These are phyloP conservation scores for Aix galericulata DNA, from an alignment of 2,113 vertebrate species.

Conservation along the genomic window DNA sequence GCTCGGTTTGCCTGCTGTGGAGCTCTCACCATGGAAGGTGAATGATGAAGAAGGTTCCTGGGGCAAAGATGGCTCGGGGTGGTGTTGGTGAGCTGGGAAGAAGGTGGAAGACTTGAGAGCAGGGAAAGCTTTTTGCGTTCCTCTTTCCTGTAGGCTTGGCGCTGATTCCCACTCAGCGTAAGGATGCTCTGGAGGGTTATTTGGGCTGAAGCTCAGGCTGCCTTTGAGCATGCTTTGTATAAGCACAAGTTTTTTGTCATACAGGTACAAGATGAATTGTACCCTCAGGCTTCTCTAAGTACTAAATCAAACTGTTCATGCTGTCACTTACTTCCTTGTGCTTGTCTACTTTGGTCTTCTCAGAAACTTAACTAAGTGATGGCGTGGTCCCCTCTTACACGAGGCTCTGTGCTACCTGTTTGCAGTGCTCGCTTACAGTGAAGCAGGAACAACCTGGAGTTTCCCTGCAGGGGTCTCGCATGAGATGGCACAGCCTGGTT, in stretches of 20 bases:
- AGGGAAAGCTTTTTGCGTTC: background rate
- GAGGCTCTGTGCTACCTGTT: background rate
- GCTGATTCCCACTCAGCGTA: background rate
- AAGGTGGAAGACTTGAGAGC: background rate
- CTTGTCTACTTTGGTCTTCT: background rate
- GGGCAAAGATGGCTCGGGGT: background rate
- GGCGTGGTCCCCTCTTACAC: background rate
- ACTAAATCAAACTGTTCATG: background rate
- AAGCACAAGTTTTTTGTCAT: background rate
- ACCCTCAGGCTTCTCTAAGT: too few relatives aligned
- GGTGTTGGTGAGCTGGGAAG: background rate
- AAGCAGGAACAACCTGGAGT: background rate
- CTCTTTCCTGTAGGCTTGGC: background rate
- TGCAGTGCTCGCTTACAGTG: background rate
- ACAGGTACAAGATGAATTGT: background rate
- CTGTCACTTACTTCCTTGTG: background rate
- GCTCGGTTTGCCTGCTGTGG: background rate
- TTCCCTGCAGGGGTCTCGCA: background rate
- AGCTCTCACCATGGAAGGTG: rapidly evolving
- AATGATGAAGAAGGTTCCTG: background rate
- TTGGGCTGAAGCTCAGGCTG: background rate
- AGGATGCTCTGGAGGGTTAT: rapidly evolving
- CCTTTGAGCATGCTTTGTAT: background rate
- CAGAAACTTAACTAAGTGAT: background rate
- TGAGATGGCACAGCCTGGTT: background rate